phyloP scores from a whole-genome alignment of 1,140 invertebrate species.

The Drosophila nebulosa region DNA sequence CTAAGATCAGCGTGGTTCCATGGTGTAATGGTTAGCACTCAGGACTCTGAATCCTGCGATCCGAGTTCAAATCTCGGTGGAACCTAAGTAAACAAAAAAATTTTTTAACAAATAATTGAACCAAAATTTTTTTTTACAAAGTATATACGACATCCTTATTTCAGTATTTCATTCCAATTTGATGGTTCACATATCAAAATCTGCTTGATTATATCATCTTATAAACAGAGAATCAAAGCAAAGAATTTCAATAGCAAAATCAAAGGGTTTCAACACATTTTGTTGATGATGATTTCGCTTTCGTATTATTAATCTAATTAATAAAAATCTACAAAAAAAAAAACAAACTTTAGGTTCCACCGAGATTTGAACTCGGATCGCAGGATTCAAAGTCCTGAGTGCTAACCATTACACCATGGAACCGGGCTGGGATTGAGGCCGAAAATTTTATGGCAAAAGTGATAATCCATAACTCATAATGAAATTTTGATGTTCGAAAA shows the following conservation, averaged over 20 bases:
- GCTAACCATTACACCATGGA: constrained; percentile 95
- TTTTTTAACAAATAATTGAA: background rate
- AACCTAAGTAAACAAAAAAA: constrained; percentile 69
- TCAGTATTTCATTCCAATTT: no score
- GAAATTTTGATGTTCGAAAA: background rate
- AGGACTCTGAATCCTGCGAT: constrained; percentile 95
- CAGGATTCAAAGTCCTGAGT: constrained; percentile 95
- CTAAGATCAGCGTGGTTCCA: constrained; percentile 80
- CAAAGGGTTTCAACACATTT: no score
- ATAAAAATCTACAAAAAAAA: background rate
- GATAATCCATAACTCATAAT: background rate
- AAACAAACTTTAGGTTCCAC: constrained; percentile 84
- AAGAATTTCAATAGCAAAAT: no score
- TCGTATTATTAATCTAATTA: no score
- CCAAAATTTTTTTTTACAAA: no score
- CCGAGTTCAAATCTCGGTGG: constrained; percentile 92
- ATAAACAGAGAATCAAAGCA: no score
- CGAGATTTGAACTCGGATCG: constrained; percentile 93
- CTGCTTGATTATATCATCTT: no score
- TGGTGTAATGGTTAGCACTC: constrained; percentile 96
- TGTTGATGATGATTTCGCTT: no score
- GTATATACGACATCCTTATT: no score
- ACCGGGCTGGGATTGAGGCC: constrained; percentile 53
- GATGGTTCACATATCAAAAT: no score
- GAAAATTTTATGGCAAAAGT: background rate